Base-by-base conservation (phyloP, 2,113 vertebrate species). In the Gallinago paraguaiae region DNA sequence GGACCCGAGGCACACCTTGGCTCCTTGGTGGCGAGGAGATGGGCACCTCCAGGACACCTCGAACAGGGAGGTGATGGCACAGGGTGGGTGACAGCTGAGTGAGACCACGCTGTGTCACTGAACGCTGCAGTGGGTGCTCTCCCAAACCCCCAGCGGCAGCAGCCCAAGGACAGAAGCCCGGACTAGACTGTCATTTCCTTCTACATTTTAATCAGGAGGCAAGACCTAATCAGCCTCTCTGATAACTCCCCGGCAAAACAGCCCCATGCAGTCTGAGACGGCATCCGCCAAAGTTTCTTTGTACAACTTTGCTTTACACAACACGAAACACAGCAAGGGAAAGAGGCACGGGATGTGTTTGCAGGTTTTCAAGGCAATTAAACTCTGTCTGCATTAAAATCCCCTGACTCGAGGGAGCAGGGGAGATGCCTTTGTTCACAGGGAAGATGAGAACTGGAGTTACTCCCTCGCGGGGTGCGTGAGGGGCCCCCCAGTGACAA, bases 61-160 rank as follows among this genome's bases (percentile, higher is more conserved):
- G 7, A 6, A 7, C 41, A 2, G 8, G 0, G 43, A 12, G 24
- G 54, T 5, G 64, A 37, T 1, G 1, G 0, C 2, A 33, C 68
- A 19, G 8, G 37, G 51, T 1, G 1, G 10, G 37, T 17, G 8
- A 23, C 0, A n/a, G 45, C 60, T 65, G 45, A 2, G 2, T 7
- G 19, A 33, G 35, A 23, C 33, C 2, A 31, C 5, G 0, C 28
- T 7, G 9, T 17, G 17, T 11, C 28, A 17, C 17, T 18, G 30
- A 71, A 31, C 61, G 1, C 57, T 1, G 76, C 33, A 35, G 41
- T 5, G 3, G 1, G 1, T 6, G 7, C 4, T 56, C 65, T 35
- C 50, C 88, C 45, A 48, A 48, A 24, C 35, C 54, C 13, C 4
- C 64, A 51, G 11, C 61, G 48, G 48, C 8, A 57, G 69, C 80